Evolutionary conservation across 2,888 invertebrate genomes (phyloP), one percentile per base, ranked within the genome.

Genomic region (Camponotus fellah): DNA sequence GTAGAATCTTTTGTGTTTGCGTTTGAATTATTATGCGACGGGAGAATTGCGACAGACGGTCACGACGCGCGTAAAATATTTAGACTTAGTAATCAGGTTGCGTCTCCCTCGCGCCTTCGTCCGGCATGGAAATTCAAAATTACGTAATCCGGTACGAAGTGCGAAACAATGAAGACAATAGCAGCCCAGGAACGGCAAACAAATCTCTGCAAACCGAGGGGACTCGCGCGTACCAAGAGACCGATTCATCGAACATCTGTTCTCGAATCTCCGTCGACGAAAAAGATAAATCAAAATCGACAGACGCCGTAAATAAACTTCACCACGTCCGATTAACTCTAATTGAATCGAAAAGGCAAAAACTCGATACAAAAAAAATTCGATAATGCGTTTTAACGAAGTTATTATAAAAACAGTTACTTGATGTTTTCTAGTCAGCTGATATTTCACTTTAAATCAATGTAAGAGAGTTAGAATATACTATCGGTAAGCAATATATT

Each of bases 201-300:
- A 91, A 92, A 92, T 92, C 92, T 91, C 91, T 92, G 90, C 86
- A 92, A 92, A 92, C 91, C 89, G 83, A 90, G 86, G 87, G 91
- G 87, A 60, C 56, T 56, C 64, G 74, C 34, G 62, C 75, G 76
- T 64, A 68, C 71, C 40, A 32, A 69, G 53, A 53, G 86, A 82
- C 81, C 86, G 89, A 91, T 91, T 91, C 92, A 90, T 88, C 87
- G 90, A 90, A 92, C 92, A 92, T 92, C 92, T 92, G 92, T 92
- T 91, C 91, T 82, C 72, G 85, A 88, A 90, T 91, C 89, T 81
- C 88, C 85, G 64, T 72, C 69, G 10, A 10, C 49, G 53, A 65
- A 53, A 80, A 83, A 82, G 83, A 88, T 89, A 90, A 86, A 80
- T 89, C 74, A 82, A 71, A 83, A 85, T 86, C 82, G 83, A 81